Evolutionary conservation across 2,888 invertebrate genomes (phyloP).

Genomic region (Napeogenes inachia): DNA sequence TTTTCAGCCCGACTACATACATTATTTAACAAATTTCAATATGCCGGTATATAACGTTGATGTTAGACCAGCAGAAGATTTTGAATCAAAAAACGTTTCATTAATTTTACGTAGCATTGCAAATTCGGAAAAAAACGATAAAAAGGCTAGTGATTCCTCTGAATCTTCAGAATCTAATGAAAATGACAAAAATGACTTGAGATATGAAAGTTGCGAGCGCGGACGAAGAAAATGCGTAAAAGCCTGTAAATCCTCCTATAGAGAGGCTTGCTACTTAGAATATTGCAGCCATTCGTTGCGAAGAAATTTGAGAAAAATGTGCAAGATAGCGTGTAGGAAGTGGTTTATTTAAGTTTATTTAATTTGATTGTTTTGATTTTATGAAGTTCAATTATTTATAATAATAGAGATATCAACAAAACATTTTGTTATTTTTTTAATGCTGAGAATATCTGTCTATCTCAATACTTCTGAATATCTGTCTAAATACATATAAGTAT

Average conservation of each 20-base stretch:
- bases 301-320: conserved; percentile 12
- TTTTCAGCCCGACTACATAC: no score
- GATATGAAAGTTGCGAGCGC: conserved; percentile 10
- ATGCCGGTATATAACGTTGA: no score
- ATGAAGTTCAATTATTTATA: not conserved
- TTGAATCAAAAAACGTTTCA: no score
- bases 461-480: no score
- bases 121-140: no score
- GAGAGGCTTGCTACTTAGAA: conserved; percentile 16
- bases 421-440: no score
- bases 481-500: no score
- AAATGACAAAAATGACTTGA: not conserved
- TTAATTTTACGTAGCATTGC: no score
- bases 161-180: conserved; percentile 1
- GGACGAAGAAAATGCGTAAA: conserved; percentile 18
- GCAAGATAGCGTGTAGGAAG: conserved; percentile 22
- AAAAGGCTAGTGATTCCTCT: not conserved
- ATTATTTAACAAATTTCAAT: no score
- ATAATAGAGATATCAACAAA: no score
- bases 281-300: not conserved
- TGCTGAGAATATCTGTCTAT: no score
- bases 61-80: no score
- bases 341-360: conserved; percentile 20
- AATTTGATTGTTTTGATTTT: not conserved
- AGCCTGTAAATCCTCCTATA: conserved; percentile 24